These are phyloP conservation scores for Habrosyne pyritoides DNA, from an alignment of 2,888 invertebrate species.

Conservation along the genomic window DNA sequence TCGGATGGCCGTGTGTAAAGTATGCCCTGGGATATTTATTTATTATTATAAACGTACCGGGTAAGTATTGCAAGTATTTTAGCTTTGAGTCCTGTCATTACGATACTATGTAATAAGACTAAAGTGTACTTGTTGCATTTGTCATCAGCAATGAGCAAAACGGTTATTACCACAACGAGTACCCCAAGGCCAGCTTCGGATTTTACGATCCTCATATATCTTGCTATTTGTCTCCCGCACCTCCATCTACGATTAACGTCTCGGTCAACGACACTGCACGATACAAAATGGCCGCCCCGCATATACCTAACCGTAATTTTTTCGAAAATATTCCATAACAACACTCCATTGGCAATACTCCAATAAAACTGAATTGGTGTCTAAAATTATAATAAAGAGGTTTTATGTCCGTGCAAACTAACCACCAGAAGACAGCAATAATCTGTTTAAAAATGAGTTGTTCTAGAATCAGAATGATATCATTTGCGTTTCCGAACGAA, in stretches of 20 bases:
- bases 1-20: too few species aligned
- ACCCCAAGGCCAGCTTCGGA: conserved; percentile 28
- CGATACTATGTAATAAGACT: not conserved
- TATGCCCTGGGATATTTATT: not conserved
- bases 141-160: conserved; percentile 21
- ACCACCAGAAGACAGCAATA: not conserved
- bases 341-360: conserved; percentile 6
- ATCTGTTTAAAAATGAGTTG: not conserved
- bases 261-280: conserved; percentile 29
- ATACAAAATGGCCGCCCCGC: conserved; percentile 34
- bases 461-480: conserved; percentile 1
- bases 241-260: conserved; percentile 22
- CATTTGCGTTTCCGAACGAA: not conserved
- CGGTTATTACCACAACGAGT: conserved; percentile 11
- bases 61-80: not conserved
- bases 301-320: conserved; percentile 32
- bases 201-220: conserved; percentile 31
- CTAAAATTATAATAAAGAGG: not conserved
- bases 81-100: not conserved
- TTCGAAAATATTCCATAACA: conserved; percentile 28
- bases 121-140: conserved; percentile 10
- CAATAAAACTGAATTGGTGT: conserved; percentile 5
- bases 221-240: conserved; percentile 29
- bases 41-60: not conserved
- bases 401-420: not conserved